A percentile compares a stretch with the other conserved stretches of the same genome.
Conservation (phyloP, 2,888 invertebrate species). For the Thymelicus sylvestris region DNA sequence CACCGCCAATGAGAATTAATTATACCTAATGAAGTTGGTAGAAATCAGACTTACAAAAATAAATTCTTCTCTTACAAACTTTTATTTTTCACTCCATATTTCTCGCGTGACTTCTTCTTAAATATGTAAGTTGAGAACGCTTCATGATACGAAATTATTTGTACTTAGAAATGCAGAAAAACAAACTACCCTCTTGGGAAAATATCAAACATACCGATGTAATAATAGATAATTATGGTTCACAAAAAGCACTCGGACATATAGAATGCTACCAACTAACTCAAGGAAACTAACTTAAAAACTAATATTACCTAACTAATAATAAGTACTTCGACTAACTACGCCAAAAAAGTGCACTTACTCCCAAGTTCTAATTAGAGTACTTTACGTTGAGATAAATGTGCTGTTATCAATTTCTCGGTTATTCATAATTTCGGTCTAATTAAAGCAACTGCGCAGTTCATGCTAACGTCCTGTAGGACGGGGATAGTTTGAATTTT, state of each 20-base stretch:
- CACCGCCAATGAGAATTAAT: too few species aligned
- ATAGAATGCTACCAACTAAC: slow-evolving; percentile 9
- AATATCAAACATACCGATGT: slow-evolving; percentile 23
- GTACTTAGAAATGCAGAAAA: slow-evolving; percentile 13
- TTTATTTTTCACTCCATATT: too few species aligned
- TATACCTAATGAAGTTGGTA: too few species aligned
- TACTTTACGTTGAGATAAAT: slow-evolving; percentile 26
- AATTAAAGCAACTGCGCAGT: slow-evolving; percentile 11
- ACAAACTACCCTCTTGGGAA: slow-evolving; percentile 21
- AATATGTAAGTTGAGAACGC: not conserved
- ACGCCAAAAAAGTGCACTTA: not conserved
- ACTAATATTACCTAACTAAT: slow-evolving; percentile 7
- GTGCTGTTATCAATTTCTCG: slow-evolving; percentile 25
- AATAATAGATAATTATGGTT: slow-evolving; percentile 24
- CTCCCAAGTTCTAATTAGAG: slow-evolving; percentile 11
- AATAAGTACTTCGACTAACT: not conserved
- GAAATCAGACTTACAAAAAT: too few species aligned
- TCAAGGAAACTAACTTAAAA: slow-evolving; percentile 6
- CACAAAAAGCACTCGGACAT: slow-evolving; percentile 21
- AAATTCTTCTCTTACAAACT: too few species aligned
- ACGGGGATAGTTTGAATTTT: not conserved
- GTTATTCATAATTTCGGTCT: slow-evolving; percentile 14
- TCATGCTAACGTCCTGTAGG: not conserved
- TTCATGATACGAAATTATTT: slow-evolving; percentile 16
- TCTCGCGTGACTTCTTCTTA: not conserved